Evolutionary conservation across 2,113 vertebrate genomes (phyloP).

Genomic region (Dendrocopos noguchii): DNA sequence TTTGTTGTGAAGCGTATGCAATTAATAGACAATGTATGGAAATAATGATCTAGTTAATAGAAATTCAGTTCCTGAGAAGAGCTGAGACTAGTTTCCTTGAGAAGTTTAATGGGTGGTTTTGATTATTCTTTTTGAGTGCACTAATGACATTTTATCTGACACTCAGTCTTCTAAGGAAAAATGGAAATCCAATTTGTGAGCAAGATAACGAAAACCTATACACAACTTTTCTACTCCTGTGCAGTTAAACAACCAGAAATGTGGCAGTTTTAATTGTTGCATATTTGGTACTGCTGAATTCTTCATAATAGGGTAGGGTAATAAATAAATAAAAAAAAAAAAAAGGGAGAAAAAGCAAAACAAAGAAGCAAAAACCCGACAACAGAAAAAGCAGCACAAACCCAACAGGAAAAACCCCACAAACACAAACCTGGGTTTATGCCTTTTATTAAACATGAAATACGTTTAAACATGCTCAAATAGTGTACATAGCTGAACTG

Average conservation of each 20-base stretch:
- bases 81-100: background rate
- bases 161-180: background rate
- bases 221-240: background rate
- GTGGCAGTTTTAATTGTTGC: background rate
- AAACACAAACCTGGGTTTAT: fast-evolving
- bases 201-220: background rate
- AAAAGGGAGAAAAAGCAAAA: background rate
- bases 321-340: background rate
- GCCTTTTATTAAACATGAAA: background rate
- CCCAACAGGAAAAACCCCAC: background rate
- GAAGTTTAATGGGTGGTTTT: background rate
- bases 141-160: background rate
- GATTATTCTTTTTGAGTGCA: background rate
- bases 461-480: background rate
- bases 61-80: background rate
- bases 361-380: background rate
- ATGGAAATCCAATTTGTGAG: background rate
- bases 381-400: background rate
- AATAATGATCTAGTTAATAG: background rate
- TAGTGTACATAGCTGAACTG: background rate
- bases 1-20: background rate
- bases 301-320: background rate
- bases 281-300: background rate
- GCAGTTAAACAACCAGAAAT: background rate
- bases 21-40: background rate